A percentile compares a stretch with the other conserved stretches of the same genome.
phyloP scores from a whole-genome alignment of 2,888 invertebrate genomes.

The Eupithecia centaureata region DNA sequence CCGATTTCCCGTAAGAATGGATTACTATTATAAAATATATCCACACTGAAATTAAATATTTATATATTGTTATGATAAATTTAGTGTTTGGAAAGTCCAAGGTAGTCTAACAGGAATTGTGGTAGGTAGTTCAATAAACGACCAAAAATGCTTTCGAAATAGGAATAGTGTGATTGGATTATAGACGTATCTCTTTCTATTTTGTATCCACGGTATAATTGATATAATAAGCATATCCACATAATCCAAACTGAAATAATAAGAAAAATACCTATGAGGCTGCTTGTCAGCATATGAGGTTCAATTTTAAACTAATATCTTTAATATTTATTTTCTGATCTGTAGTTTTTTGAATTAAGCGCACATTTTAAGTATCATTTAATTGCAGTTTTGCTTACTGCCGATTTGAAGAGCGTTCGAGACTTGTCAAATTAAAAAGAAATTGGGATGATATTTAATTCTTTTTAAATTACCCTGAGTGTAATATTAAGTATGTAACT shows the following conservation, averaged over 20 bases:
- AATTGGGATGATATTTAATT: too few relatives aligned
- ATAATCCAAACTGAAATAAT: conserved; percentile 52
- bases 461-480: too few relatives aligned
- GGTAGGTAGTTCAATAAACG: neutral
- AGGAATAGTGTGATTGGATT: neutral
- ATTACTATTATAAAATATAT: conserved; percentile 67
- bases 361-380: too few relatives aligned
- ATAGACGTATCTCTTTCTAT: neutral
- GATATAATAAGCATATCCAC: conserved; percentile 50
- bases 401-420: too few relatives aligned
- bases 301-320: too few relatives aligned
- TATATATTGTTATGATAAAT: neutral
- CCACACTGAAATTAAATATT: conserved; percentile 68
- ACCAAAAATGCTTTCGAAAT: neutral
- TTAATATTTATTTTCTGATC: too few relatives aligned
- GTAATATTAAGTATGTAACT: too few relatives aligned
- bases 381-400: too few relatives aligned
- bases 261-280: conserved; percentile 2
- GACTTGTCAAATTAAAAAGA: too few relatives aligned
- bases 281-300: neutral
- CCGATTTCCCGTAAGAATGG: conserved; percentile 56
- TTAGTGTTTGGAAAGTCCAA: neutral
- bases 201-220: neutral
- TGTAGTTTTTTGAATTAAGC: too few relatives aligned
- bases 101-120: neutral